Evolutionary conservation across 2,797 vertebrate genomes (phyloP).

Genomic region (Enteromius paludinosus): DNA sequence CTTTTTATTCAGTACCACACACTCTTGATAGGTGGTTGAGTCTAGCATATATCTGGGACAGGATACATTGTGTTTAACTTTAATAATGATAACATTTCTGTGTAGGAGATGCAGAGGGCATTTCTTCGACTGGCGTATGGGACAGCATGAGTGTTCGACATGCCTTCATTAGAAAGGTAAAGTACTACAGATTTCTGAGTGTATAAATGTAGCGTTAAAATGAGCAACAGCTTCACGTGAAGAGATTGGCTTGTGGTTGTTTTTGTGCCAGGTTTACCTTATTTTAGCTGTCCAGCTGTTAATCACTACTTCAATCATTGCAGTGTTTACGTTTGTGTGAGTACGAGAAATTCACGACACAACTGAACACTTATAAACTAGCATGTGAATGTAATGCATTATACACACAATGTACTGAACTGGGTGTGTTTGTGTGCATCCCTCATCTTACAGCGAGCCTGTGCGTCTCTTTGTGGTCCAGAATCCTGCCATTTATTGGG

Average conservation of each 20-base stretch:
- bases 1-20: background rate
- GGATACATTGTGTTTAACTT: too few species aligned
- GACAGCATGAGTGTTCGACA: constrained; percentile 86
- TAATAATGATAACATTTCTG: constrained; percentile 17
- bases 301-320: constrained; percentile 85
- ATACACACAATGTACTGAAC: background rate
- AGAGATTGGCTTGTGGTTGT: constrained; percentile 18
- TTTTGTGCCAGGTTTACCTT: constrained; percentile 84
- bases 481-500: constrained; percentile 85
- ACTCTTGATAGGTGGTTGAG: background rate
- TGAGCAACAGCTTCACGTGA: background rate
- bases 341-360: constrained; percentile 61
- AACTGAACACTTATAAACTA: background rate
- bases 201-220: background rate
- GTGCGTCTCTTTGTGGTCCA: constrained; percentile 80
- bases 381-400: background rate
- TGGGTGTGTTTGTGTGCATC: constrained; percentile 10
- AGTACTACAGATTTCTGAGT: background rate
- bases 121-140: constrained; percentile 73
- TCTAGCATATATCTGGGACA: background rate
- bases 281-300: constrained; percentile 89
- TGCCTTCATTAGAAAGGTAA: constrained; percentile 88
- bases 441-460: constrained; percentile 73
- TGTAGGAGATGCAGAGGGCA: constrained; percentile 74
- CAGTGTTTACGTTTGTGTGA: constrained; percentile 92